These are phyloP conservation scores for Heliothis subflexa DNA, from an alignment of 1,140 invertebrate species.

Conservation along the genomic window DNA sequence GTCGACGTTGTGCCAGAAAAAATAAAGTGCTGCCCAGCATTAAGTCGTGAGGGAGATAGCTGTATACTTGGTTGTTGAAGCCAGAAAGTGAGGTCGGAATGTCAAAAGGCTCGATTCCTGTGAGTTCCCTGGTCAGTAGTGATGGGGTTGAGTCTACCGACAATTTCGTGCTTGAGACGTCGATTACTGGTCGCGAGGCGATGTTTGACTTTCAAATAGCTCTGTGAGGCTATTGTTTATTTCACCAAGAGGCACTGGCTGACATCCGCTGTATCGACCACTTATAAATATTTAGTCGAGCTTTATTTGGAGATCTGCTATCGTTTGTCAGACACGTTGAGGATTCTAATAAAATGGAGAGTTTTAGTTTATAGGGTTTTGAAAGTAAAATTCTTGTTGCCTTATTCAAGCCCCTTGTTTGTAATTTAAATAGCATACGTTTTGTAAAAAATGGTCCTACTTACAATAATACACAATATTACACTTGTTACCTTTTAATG, in stretches of 20 bases:
- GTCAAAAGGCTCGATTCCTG: conserved; percentile 62
- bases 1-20: conserved; percentile 62
- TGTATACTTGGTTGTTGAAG: conserved; percentile 50
- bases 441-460: not conserved
- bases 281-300: conserved; percentile 76
- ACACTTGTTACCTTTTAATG: not conserved
- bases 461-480: no score
- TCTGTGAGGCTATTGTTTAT: conserved; percentile 72
- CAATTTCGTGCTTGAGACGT: conserved; percentile 77
- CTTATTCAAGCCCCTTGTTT: not conserved
- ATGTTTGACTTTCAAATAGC: conserved; percentile 81
- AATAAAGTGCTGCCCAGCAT: conserved; percentile 67
- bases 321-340: conserved; percentile 63
- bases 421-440: not conserved
- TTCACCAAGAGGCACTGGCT: conserved; percentile 62
- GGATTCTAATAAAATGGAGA: conserved; percentile 53
- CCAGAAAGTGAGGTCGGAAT: conserved; percentile 60
- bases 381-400: conserved; percentile 24
- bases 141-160: conserved; percentile 67
- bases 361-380: conserved; percentile 41
- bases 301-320: conserved; percentile 69
- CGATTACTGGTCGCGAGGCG: conserved; percentile 70
- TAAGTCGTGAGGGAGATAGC: conserved; percentile 59
- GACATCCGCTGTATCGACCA: conserved; percentile 68
- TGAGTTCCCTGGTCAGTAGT: conserved; percentile 62